These are phyloP conservation scores for Amblyjoppa proteus DNA, from an alignment of 2,888 invertebrate species.

Conservation along the genomic window DNA sequence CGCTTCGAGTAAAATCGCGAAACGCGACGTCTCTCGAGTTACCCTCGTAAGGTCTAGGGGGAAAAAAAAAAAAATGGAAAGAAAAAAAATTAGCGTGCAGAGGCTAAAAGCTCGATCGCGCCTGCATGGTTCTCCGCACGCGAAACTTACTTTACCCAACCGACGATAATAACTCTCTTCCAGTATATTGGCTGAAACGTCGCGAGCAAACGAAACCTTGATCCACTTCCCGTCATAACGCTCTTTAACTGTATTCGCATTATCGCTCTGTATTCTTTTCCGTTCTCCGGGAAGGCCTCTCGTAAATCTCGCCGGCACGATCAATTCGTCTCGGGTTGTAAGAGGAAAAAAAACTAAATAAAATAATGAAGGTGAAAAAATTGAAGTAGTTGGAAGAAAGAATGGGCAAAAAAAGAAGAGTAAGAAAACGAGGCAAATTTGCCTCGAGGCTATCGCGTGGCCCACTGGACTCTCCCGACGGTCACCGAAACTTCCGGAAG, in stretches of 20 bases:
- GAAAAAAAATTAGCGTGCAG: neutral
- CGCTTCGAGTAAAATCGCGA: constrained; percentile 24
- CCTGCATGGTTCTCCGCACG: constrained; percentile 23
- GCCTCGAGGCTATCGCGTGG: constrained; percentile 39
- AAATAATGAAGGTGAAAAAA: neutral
- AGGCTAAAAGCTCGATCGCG: constrained; percentile 24
- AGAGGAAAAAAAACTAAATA: neutral
- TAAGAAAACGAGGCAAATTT: constrained; percentile 31
- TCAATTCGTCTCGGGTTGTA: neutral
- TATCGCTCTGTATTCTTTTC: constrained; percentile 1
- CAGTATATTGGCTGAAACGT: constrained; percentile 16
- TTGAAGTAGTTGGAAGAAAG: constrained; percentile 11
- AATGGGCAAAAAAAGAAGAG: neutral
- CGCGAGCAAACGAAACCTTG: constrained; percentile 44
- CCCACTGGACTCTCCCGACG: neutral
- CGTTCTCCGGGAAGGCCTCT: neutral
- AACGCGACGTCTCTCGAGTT: constrained; percentile 16
- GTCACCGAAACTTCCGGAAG: constrained; percentile 49
- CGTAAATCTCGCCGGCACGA: constrained; percentile 17
- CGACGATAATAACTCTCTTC: constrained; percentile 2
- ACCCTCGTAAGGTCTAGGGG: neutral
- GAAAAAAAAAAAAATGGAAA: neutral
- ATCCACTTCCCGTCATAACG: constrained; percentile 52
- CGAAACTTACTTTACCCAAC: constrained; percentile 20
- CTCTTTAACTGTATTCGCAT: constrained; percentile 13